These are phyloP conservation scores for Allophyes oxyacanthae DNA, from an alignment of 2,888 invertebrate species.

Conservation along the genomic window DNA sequence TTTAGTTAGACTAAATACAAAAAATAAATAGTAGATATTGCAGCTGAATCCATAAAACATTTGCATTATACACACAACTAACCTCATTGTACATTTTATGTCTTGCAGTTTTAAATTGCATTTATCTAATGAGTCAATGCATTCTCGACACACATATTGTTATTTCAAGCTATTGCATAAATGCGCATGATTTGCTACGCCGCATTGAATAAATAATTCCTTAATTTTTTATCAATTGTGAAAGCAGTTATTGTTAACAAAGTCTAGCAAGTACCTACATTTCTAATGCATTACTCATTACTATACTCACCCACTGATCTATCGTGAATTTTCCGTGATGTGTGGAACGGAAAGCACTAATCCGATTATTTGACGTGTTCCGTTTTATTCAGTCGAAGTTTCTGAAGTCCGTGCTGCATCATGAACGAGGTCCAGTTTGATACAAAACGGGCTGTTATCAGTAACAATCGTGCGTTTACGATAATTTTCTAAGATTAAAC, in stretches of 20 bases:
- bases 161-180: constrained; percentile 37
- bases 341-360: no score
- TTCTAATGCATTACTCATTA: constrained; percentile 28
- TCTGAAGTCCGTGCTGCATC: constrained; percentile 11
- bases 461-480: constrained; percentile 12
- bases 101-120: constrained; percentile 38
- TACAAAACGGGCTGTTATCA: constrained; percentile 6
- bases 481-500: constrained; percentile 32
- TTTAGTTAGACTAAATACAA: neutral
- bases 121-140: constrained; percentile 44
- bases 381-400: constrained; percentile 4
- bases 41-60: constrained; percentile 34
- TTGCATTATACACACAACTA: constrained; percentile 24
- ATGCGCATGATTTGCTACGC: constrained; percentile 35
- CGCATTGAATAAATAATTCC: constrained; percentile 28
- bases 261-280: constrained; percentile 10
- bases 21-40: constrained; percentile 6
- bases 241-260: constrained; percentile 26
- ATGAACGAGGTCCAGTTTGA: constrained; percentile 25
- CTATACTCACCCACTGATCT: constrained; percentile 7
- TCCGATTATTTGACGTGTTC: no score
- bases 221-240: constrained; percentile 28
- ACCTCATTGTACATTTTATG: constrained; percentile 39
- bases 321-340: constrained; percentile 11
- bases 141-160: constrained; percentile 49